A percentile compares a stretch with the other conserved stretches of the same genome.
phyloP scores from a whole-genome alignment of 2,113 vertebrate genomes.

The Urocynchramus pylzowi region DNA sequence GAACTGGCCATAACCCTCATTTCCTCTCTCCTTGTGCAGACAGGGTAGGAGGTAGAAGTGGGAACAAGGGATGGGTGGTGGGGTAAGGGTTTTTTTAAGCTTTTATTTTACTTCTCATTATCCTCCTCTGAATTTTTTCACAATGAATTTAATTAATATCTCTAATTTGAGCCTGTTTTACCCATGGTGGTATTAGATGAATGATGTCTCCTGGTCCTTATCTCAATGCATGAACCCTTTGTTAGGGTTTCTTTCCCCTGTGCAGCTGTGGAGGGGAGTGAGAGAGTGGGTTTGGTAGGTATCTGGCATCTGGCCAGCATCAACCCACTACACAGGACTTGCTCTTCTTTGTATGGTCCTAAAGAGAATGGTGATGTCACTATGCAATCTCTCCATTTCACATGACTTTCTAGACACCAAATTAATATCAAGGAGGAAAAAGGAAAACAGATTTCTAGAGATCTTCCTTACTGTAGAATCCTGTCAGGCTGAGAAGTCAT shows the following conservation, averaged over 20 bases:
- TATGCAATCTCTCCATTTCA: not conserved
- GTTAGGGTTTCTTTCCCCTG: not conserved
- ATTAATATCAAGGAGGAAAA: not conserved
- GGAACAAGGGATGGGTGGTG: fast-evolving
- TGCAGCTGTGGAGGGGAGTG: not conserved
- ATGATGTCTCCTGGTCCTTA: not conserved
- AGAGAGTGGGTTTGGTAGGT: not conserved
- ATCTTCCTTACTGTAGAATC: not conserved
- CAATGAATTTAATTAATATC: not conserved
- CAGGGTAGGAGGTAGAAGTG: not conserved
- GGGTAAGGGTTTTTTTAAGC: not conserved
- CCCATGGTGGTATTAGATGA: not conserved
- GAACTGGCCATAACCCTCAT: not conserved
- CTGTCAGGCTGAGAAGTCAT: not conserved
- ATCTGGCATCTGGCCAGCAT: fast-evolving
- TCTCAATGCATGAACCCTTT: not conserved
- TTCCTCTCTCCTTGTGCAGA: not conserved
- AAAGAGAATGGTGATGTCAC: not conserved
- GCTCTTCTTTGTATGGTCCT: not conserved
- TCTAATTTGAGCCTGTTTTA: not conserved
- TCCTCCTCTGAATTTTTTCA: not conserved
- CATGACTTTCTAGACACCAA: not conserved
- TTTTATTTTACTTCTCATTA: not conserved
- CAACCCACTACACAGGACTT: not conserved
- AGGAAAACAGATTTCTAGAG: not conserved